Conservation (phyloP, 23 tunicate species). For the Phallusia fumigata region DNA sequence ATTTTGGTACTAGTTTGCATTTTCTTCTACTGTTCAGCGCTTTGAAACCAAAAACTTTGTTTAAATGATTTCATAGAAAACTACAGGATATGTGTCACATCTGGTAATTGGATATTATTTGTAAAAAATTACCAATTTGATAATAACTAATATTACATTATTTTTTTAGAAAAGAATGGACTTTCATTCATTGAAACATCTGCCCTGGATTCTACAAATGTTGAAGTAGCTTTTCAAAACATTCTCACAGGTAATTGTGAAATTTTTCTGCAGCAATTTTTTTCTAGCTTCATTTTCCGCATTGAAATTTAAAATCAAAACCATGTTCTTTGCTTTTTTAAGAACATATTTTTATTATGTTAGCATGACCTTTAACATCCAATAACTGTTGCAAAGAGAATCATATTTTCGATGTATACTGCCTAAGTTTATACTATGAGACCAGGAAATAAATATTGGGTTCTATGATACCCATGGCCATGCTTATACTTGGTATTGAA, state of each 20-base stretch:
- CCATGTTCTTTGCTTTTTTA: too few relatives aligned
- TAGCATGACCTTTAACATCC: too few relatives aligned
- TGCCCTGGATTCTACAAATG: constrained; percentile 98
- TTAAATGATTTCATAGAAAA: background rate
- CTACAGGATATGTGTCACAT: background rate
- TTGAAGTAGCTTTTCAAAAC: constrained; percentile 95
- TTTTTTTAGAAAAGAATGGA: constrained; percentile 36
- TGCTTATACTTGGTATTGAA: too few relatives aligned
- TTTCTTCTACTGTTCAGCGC: background rate
- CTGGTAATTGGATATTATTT: background rate
- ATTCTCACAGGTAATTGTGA: constrained; percentile 70
- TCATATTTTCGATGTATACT: too few relatives aligned
- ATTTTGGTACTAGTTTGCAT: too few relatives aligned
- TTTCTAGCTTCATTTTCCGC: background rate
- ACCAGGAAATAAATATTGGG: too few relatives aligned
- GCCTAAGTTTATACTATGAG: too few relatives aligned
- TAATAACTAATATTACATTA: background rate
- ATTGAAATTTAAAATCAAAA: background rate
- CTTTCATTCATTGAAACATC: constrained; percentile 97
- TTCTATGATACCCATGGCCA: too few relatives aligned
- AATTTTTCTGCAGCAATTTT: background rate
- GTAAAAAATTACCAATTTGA: background rate
- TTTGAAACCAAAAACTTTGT: background rate
- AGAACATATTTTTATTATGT: too few relatives aligned
- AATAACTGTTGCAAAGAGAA: too few relatives aligned